Evolutionary conservation across 2,113 vertebrate genomes (phyloP).

Genomic region (Nothobranchius furzeri): DNA sequence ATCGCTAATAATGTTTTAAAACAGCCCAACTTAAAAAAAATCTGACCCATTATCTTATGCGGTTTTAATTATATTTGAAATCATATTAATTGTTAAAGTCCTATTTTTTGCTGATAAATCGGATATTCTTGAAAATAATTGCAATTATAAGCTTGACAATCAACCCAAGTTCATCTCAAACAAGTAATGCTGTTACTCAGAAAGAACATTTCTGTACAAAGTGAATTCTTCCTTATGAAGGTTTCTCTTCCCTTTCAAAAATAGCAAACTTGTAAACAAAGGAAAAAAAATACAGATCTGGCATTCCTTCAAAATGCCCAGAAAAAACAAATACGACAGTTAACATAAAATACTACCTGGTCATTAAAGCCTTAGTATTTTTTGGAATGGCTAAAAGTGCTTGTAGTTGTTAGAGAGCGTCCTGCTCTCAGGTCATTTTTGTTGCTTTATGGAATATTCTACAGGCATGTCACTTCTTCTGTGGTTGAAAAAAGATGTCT

Average conservation of each 20-base stretch:
- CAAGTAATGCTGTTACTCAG: conserved; percentile 18
- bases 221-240: conserved; percentile 45
- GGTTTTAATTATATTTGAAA: too few species aligned
- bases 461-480: conserved; percentile 25
- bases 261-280: conserved; percentile 59
- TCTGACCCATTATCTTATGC: too few species aligned
- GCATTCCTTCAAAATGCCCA: conserved; percentile 60
- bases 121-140: conserved; percentile 7
- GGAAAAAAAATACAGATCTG: conserved; percentile 52
- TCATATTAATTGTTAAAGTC: background rate
- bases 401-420: conserved; percentile 9
- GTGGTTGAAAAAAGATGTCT: conserved; percentile 10
- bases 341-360: conserved; percentile 26
- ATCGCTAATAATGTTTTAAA: too few species aligned
- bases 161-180: background rate
- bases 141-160: background rate
- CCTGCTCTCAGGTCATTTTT: conserved; percentile 13
- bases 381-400: conserved; percentile 60
- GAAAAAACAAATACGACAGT: conserved; percentile 12
- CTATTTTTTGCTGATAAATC: background rate
- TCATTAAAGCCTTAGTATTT: conserved; percentile 62
- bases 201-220: conserved; percentile 42
- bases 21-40: too few species aligned
- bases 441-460: background rate
- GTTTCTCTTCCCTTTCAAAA: conserved; percentile 59